Base-by-base conservation (phyloP, 2,797 vertebrate genomes). In the Schizopygopsis malacanthus region DNA sequence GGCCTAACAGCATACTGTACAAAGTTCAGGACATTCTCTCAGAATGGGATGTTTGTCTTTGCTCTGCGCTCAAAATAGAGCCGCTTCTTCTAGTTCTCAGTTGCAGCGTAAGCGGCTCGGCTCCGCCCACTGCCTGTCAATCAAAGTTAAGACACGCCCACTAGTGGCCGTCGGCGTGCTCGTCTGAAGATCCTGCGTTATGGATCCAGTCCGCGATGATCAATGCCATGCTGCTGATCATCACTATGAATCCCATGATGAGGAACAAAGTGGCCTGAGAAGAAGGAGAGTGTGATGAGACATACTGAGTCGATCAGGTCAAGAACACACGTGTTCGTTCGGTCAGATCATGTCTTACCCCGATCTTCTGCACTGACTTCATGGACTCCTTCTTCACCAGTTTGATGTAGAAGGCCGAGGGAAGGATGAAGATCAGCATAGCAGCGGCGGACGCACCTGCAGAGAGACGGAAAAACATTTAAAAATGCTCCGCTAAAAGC, bases 401-500 rank as follows among this genome's bases (percentile, higher is more conserved):
- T 89, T 97, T 98, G 91, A 99, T 96, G 92, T 99, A 99, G 93
- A 99, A 99, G 77, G 98, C 97, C 41, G 98, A 99, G 2, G 98
- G 98, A 85, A 99, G 96, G 92, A 99, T 99, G 90, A 99, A 99
- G 90, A 99, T 97, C 90, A 99, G 93, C 98, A 99, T 99, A 25
- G 97, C 97, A 47, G 98, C 98, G 2, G 98, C 98, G 90, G 98
- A 99, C 9, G 96, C 95, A 84, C 96, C 98, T 99, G 88, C 1
- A 41, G 13, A 20, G 37, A 25, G 5, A 16, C 22, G 3, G 83
- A 89, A 37, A 37, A 9, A 52, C 0, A 47, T 12, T 18, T 0
- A 33, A 13, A 0, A 12, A 13, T 50, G 4, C 16, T 50, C 33
- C 33, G 3, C 33, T 33, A 33, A 33, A 33, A n/a, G n/a, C n/a